Base-by-base conservation (phyloP, 1,140 invertebrate species). In the Chironomus tepperi region DNA sequence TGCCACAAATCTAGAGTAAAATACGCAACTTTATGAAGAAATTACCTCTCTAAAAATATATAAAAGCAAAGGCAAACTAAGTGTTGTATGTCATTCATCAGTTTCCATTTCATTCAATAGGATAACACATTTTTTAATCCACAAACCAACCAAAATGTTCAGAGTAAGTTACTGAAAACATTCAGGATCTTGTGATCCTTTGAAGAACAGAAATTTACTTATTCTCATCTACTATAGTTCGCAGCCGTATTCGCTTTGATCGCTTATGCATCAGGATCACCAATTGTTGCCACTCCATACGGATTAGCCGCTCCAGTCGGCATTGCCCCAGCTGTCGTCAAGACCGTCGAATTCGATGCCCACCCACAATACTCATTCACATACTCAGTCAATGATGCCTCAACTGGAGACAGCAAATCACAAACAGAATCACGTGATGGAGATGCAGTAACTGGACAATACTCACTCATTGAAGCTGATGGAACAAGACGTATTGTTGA, bases 341-440 rank as follows among this genome's bases (percentile, higher is more conserved):
- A 73, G 73, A 72, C 76, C 74, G 76, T 74, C 73, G 24, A 74
- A 43, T 75, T 76, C 43, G 86, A 87, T 78, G 83, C 86, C 8
- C 81, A 84, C 75, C 85, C 86, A 7, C 86, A 87, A 77, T 87
- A 87, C 82, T 83, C 79, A 76, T 87, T 82, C 77, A 83, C 84
- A 42, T 87, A 87, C 78, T 83, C 85, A 76, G 84, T 87, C 18
- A 83, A 85, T 76, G 87, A 88, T 75, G 78, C 80, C 18, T 77
- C 84, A 76, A 88, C 84, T 78, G 86, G 88, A 9, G 86, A 88
- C 78, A 81, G 82, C 64, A 87, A 88, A 80, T 84, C 81, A 43
- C 85, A 87, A 76, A 82, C 86, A 76, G 86, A 87, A 77, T 82
- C 80, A 9, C 84, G 86, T 19, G 85, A 86, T 75, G 86, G 86